Percentiles rank a stretch among this genome's conserved stretches.
phyloP scores from a whole-genome alignment of 2,113 vertebrate species.

The Hylia prasina region DNA sequence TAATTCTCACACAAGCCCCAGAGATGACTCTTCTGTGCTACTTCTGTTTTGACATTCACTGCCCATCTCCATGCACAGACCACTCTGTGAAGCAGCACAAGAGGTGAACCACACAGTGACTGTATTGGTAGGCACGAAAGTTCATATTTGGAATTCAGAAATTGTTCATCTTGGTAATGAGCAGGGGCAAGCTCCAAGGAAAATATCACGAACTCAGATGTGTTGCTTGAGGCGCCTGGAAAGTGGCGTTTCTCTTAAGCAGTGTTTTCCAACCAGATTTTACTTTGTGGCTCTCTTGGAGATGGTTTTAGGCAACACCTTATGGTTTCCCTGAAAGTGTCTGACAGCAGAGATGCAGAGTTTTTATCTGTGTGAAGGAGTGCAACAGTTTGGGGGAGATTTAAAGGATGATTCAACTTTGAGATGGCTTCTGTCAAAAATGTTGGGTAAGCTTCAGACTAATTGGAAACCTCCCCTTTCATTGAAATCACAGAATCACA shows the following conservation, averaged over 20 bases:
- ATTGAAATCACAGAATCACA: background rate
- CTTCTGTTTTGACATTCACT: background rate
- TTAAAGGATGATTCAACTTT: background rate
- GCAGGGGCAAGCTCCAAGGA: background rate
- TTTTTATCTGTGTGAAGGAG: background rate
- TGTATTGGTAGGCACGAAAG: background rate
- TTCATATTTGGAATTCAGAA: conserved; percentile 21
- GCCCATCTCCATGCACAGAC: background rate
- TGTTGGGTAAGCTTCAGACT: background rate
- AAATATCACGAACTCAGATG: background rate
- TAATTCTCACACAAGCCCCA: background rate
- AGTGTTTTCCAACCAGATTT: conserved; percentile 1
- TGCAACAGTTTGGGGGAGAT: background rate
- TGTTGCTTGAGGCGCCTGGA: background rate
- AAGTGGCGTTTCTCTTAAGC: background rate
- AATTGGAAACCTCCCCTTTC: background rate
- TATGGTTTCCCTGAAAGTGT: background rate
- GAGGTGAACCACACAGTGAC: background rate
- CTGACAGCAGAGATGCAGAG: background rate
- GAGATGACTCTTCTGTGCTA: background rate
- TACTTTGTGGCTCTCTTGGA: background rate
- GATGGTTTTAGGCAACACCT: background rate
- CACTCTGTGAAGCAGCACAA: background rate
- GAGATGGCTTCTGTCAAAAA: background rate
- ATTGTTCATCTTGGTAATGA: conserved; percentile 7